Conservation (phyloP, 1,140 invertebrate species). For the Gyrodactylus salaris region DNA sequence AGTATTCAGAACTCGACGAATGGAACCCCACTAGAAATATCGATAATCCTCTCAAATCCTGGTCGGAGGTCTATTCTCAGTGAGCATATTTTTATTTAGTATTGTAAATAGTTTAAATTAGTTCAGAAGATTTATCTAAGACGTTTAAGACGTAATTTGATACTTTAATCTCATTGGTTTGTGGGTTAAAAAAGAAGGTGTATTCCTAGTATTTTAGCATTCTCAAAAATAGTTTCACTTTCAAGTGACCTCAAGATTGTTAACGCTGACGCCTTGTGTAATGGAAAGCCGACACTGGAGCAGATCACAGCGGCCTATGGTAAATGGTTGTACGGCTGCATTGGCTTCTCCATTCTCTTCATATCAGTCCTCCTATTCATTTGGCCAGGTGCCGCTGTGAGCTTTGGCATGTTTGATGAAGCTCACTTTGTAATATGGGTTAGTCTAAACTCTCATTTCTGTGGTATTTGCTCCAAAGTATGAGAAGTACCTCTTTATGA, state of each 20-base stretch:
- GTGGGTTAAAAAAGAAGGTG: no score
- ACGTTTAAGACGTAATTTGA: no score
- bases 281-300: not conserved
- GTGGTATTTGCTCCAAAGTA: no score
- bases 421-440: not conserved
- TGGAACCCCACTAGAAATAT: conserved; percentile 22
- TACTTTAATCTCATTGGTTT: no score
- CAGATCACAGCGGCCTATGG: not conserved
- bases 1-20: conserved; percentile 10
- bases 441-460: no score
- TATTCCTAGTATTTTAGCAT: no score
- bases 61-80: conserved; percentile 19
- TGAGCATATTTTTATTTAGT: conserved; percentile 10
- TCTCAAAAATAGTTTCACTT: no score
- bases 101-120: not conserved
- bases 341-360: not conserved
- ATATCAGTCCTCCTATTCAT: not conserved
- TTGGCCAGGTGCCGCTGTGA: not conserved
- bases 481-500: no score
- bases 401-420: not conserved
- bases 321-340: not conserved
- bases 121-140: not conserved
- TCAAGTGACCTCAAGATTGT: not conserved
- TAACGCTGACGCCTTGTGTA: not conserved
- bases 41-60: conserved; percentile 20